Conservation (phyloP, 2,888 invertebrate species). For the Myopa tessellatipennis region DNA sequence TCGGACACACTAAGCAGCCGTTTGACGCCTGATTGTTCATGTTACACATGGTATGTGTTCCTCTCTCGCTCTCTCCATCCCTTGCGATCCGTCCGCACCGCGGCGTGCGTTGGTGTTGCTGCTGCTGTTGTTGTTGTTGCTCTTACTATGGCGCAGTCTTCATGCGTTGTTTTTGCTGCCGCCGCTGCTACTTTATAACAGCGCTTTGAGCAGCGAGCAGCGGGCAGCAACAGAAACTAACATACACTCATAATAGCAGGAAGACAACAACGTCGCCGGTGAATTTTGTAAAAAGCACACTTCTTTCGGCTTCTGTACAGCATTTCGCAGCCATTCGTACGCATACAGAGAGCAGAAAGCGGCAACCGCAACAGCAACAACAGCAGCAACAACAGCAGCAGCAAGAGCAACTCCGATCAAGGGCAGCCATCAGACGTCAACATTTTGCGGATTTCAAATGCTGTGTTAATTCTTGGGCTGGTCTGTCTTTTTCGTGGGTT, state of each 20-base stretch:
- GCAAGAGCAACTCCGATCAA: constrained; percentile 1
- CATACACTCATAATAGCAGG: neutral
- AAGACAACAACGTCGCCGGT: neutral
- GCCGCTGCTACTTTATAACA: neutral
- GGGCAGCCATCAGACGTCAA: constrained; percentile 22
- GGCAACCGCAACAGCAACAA: neutral
- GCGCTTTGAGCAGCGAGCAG: neutral
- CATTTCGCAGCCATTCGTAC: neutral
- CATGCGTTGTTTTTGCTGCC: neutral
- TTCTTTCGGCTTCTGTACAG: neutral
- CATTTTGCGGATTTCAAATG: constrained; percentile 31
- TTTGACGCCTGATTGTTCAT: too few relatives aligned
- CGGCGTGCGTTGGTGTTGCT: neutral
- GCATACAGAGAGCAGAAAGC: constrained; percentile 7
- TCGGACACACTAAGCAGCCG: too few relatives aligned
- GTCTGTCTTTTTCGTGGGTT: too few relatives aligned
- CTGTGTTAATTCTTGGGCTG: neutral
- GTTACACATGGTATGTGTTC: too few relatives aligned
- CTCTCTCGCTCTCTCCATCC: too few relatives aligned
- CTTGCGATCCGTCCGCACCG: neutral
- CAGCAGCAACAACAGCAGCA: neutral
- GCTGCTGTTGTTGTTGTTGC: constrained; percentile 10
- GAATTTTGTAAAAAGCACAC: constrained; percentile 16
- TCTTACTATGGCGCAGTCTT: neutral
- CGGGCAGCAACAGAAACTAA: too few relatives aligned